Evolutionary conservation across 2,797 vertebrate genomes (phyloP), one percentile per base, ranked within the genome.

Genomic region (Tolypeutes matacus): DNA sequence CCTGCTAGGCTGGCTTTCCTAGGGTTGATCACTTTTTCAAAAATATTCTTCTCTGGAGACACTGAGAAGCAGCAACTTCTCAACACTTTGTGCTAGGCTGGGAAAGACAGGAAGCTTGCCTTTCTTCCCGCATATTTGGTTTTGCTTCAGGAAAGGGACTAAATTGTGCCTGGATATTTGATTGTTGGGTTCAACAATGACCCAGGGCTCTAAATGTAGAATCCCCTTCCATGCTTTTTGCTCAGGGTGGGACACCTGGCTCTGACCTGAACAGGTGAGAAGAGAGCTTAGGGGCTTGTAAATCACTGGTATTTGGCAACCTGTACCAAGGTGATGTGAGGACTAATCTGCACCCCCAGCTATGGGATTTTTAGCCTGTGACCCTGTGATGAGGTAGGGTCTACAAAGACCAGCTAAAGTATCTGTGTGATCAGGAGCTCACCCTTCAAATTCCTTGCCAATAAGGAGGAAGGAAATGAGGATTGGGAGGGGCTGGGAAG

Each of bases 61-160:
- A 29, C 39, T 65, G 39, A 46, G 60, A 83, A 65, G 29, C 17
- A 42, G 36, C 21, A 65, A 62, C 20, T 31, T 81, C 27, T 27
- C n/a, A 86, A 75, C 58, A 8, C 5, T 21, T 27, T 39, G n/a
- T 36, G 23, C 25, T 58, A 25, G 49, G 13, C 13, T 56, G 14
- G 58, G 69, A 46, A 51, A 80, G 49, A 39, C 36, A 92, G 72
- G 49, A 95, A 84, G 62, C 51, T 64, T 51, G 29, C 29, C 31
- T 94, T 49, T 78, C 84, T 83, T 42, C 20, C 53, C 75, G 60
- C 7, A 10, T 39, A 31, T 95, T 89, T 75, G 56, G 8, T 94
- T 94, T 91, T 76, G 39, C 39, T 89, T 89, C 25, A 62, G 84
- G 82, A 94, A 84, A 51, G 42, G 53, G 67, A 51, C 56, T 83